Conservation (phyloP, 2,113 vertebrate species). For the Lepus americanus region DNA sequence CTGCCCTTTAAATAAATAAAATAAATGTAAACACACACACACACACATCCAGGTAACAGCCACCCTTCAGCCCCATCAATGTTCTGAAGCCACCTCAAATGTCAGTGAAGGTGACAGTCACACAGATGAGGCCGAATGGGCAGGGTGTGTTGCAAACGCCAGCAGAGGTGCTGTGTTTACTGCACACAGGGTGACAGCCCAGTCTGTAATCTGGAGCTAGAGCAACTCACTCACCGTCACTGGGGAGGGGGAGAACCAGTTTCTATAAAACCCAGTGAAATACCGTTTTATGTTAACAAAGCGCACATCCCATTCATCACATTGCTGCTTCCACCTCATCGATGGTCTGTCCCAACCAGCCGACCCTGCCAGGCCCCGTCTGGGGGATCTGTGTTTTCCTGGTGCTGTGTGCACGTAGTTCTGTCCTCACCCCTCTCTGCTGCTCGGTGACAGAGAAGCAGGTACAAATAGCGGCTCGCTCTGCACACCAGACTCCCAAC, state of each 20-base stretch:
- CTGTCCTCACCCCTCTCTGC: neutral
- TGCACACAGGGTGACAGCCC: neutral
- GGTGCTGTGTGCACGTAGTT: neutral
- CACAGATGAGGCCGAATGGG: neutral
- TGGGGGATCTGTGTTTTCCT: neutral
- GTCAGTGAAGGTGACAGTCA: too few relatives aligned
- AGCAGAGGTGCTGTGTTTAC: neutral
- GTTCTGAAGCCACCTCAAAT: too few relatives aligned
- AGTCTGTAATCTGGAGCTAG: neutral
- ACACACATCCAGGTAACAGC: accelerated
- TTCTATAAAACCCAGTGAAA: neutral
- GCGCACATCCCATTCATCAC: neutral
- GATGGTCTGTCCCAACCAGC: neutral
- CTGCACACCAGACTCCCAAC: neutral
- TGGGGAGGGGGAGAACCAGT: neutral
- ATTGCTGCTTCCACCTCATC: neutral
- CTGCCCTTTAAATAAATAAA: too few relatives aligned
- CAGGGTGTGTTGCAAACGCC: neutral
- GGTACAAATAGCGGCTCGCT: neutral
- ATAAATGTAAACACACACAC: too few relatives aligned
- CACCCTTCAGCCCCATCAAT: neutral
- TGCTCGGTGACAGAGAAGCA: neutral
- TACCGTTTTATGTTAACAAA: neutral
- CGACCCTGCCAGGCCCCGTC: neutral
- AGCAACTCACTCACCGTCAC: too few relatives aligned